These are phyloP conservation scores for Ovis aries DNA, from an alignment of 2,113 vertebrate genomes.

Conservation along the genomic window ARS-UI_Ramb_v3.0 NC_056060.1:40078001-40078500, in stretches of 20 bases:
- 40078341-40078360: neutral
- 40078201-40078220: neutral
- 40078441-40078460: too few species aligned
- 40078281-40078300: neutral
- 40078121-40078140: neutral
- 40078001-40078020: neutral
- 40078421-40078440: too few species aligned
- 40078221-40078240: neutral
- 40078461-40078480: fast-evolving
- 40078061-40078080: neutral
- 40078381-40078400: neutral
- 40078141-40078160: neutral
- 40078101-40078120: neutral
- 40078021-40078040: neutral
- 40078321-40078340: neutral
- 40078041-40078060: neutral
- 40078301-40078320: neutral
- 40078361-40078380: neutral
- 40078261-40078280: neutral
- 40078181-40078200: neutral
- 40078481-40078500: too few species aligned
- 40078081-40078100: neutral
- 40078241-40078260: neutral
- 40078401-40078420: neutral
- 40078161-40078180: neutral